Percentiles rank a stretch among this genome's conserved stretches.
Evolutionary conservation across 2,113 vertebrate genomes (phyloP).

Genomic region (Sus scrofa): T2T-Sscrofa CM000820.6:130735001-130735500

Average conservation of each 20-base stretch:
- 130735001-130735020: background rate
- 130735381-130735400: background rate
- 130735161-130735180: background rate
- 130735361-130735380: background rate
- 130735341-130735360: background rate
- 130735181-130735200: background rate
- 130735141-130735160: background rate
- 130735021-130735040: background rate
- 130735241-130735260: background rate
- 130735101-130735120: background rate
- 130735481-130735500: too few relatives aligned
- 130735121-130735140: background rate
- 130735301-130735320: background rate
- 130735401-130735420: background rate
- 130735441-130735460: background rate
- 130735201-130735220: background rate
- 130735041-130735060: background rate
- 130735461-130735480: background rate
- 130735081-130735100: background rate
- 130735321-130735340: background rate
- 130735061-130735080: background rate
- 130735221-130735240: background rate
- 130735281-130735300: background rate
- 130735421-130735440: background rate
- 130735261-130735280: background rate